phyloP scores from a whole-genome alignment of 2,888 invertebrate genomes.

The Smittia aterrima region DNA sequence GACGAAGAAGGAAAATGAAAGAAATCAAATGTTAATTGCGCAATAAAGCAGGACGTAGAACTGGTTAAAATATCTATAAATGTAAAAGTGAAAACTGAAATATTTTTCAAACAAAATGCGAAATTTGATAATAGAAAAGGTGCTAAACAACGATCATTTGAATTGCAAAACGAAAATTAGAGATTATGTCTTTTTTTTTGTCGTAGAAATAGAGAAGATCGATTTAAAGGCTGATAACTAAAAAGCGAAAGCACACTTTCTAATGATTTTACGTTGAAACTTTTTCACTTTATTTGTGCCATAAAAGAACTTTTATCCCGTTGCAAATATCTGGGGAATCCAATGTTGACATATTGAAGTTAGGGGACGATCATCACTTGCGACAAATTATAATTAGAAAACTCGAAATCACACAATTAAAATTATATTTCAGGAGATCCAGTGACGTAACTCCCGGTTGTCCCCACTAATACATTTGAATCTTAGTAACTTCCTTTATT shows the following conservation, averaged over 20 bases:
- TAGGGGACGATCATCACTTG: too few relatives aligned
- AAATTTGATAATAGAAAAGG: constrained; percentile 6
- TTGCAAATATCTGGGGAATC: too few relatives aligned
- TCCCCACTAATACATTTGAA: too few relatives aligned
- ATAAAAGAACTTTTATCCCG: neutral
- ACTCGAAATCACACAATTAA: too few relatives aligned
- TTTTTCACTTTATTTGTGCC: neutral
- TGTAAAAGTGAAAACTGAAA: neutral
- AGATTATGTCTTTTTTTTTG: neutral
- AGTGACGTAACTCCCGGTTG: too few relatives aligned
- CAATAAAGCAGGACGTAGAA: constrained; percentile 2
- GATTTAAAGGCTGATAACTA: neutral
- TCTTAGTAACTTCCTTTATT: too few relatives aligned
- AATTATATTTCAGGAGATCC: too few relatives aligned
- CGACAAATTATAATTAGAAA: too few relatives aligned
- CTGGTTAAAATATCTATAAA: constrained; percentile 6
- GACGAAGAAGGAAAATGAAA: neutral
- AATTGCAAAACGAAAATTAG: neutral
- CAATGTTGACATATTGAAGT: too few relatives aligned
- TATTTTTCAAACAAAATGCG: neutral
- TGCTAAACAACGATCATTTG: neutral
- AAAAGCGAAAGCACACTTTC: neutral
- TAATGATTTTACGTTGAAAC: neutral
- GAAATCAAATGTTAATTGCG: constrained; percentile 8
- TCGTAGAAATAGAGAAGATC: neutral